Base-by-base conservation (phyloP, 2,888 invertebrate genomes). In the Noctua comes region DNA sequence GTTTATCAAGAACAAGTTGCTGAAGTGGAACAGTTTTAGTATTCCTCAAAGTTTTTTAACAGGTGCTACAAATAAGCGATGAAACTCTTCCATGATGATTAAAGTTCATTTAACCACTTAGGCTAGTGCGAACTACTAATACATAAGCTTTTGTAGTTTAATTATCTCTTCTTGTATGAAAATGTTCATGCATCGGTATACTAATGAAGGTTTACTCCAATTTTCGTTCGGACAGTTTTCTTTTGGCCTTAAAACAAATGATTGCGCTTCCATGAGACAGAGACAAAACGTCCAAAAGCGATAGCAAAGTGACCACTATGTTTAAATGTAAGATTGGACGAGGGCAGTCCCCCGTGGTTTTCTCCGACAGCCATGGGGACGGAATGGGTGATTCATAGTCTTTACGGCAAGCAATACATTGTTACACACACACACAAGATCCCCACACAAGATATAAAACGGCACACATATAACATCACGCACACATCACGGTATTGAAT, bases 331-430 rank as follows among this genome's bases (percentile, higher is more conserved):
- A 76, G 62, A 82, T 83, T 73, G 65, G 62, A 76, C 65, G 62
- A 57, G 85, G 83, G 76, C 51, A 54, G 46, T 75, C 68, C 64
- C 72, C 86, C 36, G 73, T 64, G 72, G 59, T 57, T 76, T 51
- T 65, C 69, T 57, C 59, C 48, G 64, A 75, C 31, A 75, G 68
- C 43, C 66, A 69, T 65, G 76, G 72, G 76, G 64, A 51, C 13
- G 48, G 65, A 40, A 73, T 66, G 59, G 40, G 86, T 85, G 86
- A 85, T 85, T 83, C 83, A 85, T 83, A 66, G 73, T 68, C 54
- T 70, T 69, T 48, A 70, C 72, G 48, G 10, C 43, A 13, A 70
- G 31, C 46, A 68, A 74, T 46, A 59, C 16, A 31, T 54, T 64
- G n/a, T 24, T 21, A 21, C 48, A 2, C 77, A 62, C 79, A 57